Evolutionary conservation across 2,888 invertebrate genomes (phyloP), one percentile per base, ranked within the genome.

Genomic region (Diabrotica balteata): DNA sequence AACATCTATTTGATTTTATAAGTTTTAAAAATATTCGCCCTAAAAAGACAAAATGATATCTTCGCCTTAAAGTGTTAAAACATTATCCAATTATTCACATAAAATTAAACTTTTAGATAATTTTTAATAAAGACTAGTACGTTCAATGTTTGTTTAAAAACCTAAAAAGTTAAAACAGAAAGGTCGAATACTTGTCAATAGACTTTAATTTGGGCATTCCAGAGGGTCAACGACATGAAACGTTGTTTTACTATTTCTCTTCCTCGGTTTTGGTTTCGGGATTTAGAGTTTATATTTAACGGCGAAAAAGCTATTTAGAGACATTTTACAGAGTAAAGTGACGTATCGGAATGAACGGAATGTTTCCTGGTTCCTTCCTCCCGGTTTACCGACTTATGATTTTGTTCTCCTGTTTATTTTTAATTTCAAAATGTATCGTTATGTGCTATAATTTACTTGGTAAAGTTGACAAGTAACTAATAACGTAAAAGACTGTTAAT

Each of bases 231-330:
- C 63, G 63, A 50, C 63, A 63, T 44, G 11, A 44, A 44, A 9
- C 9, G 49, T 47, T 49, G 47, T 32, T 32, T 32, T 42, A 43
- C 8, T 47, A 57, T 57, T 47, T 53, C 50, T 42, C 57, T 63
- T 44, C 32, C 55, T 50, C 43, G 50, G 44, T 42, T 63, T 57
- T 46, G 63, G 63, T 53, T 53, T 53, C 9, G 53, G 10, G 43
- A 42, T 43, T 22, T 47, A 42, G 42, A 63, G 57, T 63, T 63
- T 63, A 63, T 55, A 57, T 63, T 63, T 63, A 63, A 63, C 63
- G 44, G 7, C 57, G 57, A 63, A 63, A 63, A 55, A 49, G 63
- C 63, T 63, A 63, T 63, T 63, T 63, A 57, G 63, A 63, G 63
- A 63, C 57, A 57, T 63, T 63, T 63, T 44, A 51, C 46, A 11